These are phyloP conservation scores for Trochalopteron elliotii DNA, from an alignment of 2,113 vertebrate species.

Conservation along the genomic window DNA sequence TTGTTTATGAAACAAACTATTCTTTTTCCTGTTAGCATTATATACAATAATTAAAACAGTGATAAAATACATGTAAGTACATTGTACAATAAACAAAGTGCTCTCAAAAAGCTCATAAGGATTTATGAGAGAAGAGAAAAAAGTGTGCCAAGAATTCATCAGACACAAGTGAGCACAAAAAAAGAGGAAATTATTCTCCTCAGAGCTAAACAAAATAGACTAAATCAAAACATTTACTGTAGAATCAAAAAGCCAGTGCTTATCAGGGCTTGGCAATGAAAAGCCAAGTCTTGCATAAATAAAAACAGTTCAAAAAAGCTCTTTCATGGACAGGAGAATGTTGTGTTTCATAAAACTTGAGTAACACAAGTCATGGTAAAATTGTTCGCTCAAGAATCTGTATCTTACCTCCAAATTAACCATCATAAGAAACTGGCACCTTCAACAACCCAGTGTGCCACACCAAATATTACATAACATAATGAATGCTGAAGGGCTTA, in stretches of 20 bases:
- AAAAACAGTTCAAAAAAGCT: not conserved
- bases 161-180: not conserved
- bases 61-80: not conserved
- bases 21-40: not conserved
- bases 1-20: not conserved
- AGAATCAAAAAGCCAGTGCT: not conserved
- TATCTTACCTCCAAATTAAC: not conserved
- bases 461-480: not conserved
- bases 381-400: not conserved
- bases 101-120: not conserved
- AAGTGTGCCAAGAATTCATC: not conserved
- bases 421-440: not conserved
- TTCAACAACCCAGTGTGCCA: not conserved
- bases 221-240: not conserved
- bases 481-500: not conserved
- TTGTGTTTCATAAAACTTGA: not conserved
- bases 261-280: not conserved
- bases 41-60: not conserved
- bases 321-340: not conserved
- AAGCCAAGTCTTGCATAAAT: not conserved
- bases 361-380: not conserved
- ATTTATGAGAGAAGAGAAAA: not conserved
- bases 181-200: not conserved
- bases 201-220: not conserved
- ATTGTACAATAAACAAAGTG: not conserved